These are phyloP conservation scores for Chaunax sp. DNA, from an alignment of 2,797 vertebrate genomes.

Conservation along the genomic window DNA sequence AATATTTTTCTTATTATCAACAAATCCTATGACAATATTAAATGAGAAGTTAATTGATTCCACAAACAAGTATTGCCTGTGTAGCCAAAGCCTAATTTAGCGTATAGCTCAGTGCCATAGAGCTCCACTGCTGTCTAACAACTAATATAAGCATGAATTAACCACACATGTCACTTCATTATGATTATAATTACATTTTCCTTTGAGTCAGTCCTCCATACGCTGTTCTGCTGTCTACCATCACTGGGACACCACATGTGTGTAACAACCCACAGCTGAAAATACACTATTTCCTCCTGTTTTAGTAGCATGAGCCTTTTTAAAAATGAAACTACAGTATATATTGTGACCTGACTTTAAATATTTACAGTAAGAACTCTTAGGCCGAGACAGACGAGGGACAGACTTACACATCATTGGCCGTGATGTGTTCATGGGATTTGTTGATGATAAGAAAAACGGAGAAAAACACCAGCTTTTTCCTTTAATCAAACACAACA, in stretches of 20 bases:
- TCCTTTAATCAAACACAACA: constrained; percentile 3
- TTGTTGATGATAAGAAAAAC: constrained; percentile 2
- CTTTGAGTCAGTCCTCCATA: not conserved
- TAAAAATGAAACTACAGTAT: too few species aligned
- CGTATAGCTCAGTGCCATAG: not conserved
- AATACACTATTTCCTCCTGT: not conserved
- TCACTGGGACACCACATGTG: not conserved
- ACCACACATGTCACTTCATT: too few species aligned
- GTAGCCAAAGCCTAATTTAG: not conserved
- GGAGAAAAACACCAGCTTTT: not conserved
- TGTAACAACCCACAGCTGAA: not conserved
- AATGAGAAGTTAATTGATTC: not conserved
- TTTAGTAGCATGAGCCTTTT: too few species aligned
- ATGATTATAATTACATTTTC: not conserved
- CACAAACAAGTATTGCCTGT: not conserved
- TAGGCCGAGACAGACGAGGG: not conserved
- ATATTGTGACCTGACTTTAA: not conserved
- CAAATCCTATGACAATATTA: constrained; percentile 5
- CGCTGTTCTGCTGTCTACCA: not conserved
- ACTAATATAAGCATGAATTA: too few species aligned
- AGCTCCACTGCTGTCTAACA: too few species aligned
- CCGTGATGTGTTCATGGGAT: constrained; percentile 17
- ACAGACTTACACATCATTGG: not conserved
- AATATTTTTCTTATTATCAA: constrained; percentile 1
- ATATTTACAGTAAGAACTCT: not conserved